Evolutionary conservation across 2,797 vertebrate genomes (phyloP).

Genomic region (Eulemur rubriventer): DNA sequence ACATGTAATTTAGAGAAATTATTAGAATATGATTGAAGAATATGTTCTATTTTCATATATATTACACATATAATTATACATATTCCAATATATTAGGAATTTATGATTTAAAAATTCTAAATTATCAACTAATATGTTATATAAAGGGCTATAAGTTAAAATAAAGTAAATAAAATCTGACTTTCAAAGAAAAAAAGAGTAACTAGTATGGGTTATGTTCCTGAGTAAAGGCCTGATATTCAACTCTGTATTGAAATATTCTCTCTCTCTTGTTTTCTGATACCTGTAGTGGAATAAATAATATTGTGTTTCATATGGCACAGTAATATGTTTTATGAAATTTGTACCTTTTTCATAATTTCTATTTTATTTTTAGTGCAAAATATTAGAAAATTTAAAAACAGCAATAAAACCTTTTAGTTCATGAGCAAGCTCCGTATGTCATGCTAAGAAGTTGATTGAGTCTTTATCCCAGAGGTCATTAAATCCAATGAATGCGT

Average conservation of each 20-base stretch:
- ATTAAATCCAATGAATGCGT: not conserved
- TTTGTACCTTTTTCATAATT: not conserved
- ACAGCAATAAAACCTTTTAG: not conserved
- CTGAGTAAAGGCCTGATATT: not conserved
- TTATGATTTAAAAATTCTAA: constrained; percentile 13
- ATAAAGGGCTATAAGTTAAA: not conserved
- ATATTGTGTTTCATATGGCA: not conserved
- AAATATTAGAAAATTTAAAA: constrained; percentile 6
- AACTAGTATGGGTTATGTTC: not conserved
- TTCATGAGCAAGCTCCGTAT: not conserved
- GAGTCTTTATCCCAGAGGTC: not conserved
- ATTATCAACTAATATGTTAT: not conserved
- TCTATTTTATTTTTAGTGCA: not conserved
- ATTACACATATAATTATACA: not conserved
- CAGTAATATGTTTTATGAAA: not conserved
- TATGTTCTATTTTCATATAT: not conserved
- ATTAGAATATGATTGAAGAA: not conserved
- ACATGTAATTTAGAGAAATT: not conserved
- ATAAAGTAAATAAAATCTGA: not conserved
- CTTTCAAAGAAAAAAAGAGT: not conserved
- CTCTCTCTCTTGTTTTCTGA: not conserved
- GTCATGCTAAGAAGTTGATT: not conserved
- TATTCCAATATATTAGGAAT: not conserved
- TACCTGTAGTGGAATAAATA: not conserved
- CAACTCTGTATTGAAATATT: not conserved